Base-by-base conservation (phyloP, 2,113 vertebrate genomes). In the Xenus cinereus region DNA sequence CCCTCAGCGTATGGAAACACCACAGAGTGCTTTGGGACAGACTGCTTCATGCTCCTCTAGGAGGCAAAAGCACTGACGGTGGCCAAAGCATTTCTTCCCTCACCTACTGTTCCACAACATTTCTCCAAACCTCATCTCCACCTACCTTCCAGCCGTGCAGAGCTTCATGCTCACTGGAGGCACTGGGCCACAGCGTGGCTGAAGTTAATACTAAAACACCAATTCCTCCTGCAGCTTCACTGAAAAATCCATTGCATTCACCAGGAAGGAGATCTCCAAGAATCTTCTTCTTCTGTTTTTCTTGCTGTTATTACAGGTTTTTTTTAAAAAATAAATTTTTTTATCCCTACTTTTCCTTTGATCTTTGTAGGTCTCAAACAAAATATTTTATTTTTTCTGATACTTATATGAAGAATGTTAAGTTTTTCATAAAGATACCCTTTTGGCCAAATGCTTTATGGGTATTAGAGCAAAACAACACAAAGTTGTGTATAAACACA, bases 131-230 rank as follows among this genome's bases (percentile, higher is more conserved):
- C 50, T 89, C 63, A 62, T 74, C 75, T 37, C 68, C 54, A 75
- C 35, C 43, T 39, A 26, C 71, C 74, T 89, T 28, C 48, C 90
- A 85, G 90, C 71, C 71, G 45, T 50, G 90, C 67, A 60, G 35
- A 72, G 54, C 50, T 79, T 56, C 24, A 8, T 43, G 79, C 88
- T 85, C 27, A 74, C 59, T 59, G 76, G 32, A 90, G 63, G 51
- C 80, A 77, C 72, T 20, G 72, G 75, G 79, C 48, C 86, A 80
- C 12, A 74, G 53, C 37, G 80, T 16, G 50, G 76, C 75, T 77
- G 50, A 90, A 89, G n/a, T 78, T 37, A 86, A 66, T 77, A 86
- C 46, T 81, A 68, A 83, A 95, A 95, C 43, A 64, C 4, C 22
- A 45, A 92, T 85, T 92, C 35, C 71, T 93, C 66, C 71, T 84